Evolutionary conservation across 2,888 invertebrate genomes (phyloP).

Genomic region (Plusia festucae): DNA sequence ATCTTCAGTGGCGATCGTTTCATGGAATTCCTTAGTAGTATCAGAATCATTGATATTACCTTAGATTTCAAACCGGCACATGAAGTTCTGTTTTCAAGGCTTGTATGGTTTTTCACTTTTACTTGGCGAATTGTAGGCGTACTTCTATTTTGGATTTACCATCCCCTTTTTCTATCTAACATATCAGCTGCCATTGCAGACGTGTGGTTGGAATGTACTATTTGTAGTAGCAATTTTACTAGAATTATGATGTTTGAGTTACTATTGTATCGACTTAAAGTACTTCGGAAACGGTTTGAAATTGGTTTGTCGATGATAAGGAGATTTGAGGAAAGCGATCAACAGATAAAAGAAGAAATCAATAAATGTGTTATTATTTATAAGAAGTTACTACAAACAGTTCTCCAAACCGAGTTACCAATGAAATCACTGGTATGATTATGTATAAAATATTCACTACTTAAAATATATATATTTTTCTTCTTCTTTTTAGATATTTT

Average conservation of each 20-base stretch:
- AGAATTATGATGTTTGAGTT: not conserved
- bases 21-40: not conserved
- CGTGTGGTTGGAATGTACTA: slow-evolving; percentile 4
- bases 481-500: no score
- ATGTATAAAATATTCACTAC: not conserved
- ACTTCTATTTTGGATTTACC: not conserved
- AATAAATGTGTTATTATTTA: not conserved
- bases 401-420: not conserved
- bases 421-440: not conserved
- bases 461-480: no score
- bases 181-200: not conserved
- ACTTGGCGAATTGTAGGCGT: not conserved
- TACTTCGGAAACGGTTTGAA: not conserved
- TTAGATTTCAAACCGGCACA: not conserved
- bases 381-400: not conserved
- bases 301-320: not conserved
- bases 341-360: not conserved
- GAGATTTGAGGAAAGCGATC: no score
- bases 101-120: not conserved
- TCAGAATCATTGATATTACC: not conserved
- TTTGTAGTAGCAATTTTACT: not conserved
- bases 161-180: not conserved
- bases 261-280: not conserved
- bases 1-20: not conserved
- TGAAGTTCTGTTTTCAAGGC: not conserved